Base-by-base conservation (phyloP, 2,888 invertebrate species). In the Melanchra persicariae region DNA sequence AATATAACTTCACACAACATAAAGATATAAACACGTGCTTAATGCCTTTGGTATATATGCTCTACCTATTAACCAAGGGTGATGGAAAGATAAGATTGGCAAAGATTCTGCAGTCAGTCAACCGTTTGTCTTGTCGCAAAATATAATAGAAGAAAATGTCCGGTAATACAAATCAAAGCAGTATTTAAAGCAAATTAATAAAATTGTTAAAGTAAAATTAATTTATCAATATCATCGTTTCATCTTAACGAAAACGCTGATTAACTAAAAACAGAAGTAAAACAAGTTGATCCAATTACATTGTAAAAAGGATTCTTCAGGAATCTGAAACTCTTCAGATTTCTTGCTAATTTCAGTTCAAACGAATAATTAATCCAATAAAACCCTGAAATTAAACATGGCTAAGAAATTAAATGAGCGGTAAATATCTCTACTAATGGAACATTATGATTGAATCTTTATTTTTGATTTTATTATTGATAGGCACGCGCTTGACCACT, bases 221-320 rank as follows among this genome's bases (percentile, higher is more conserved):
- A 45, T 64, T 43, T 26, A 43, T 43, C 49, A 40, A 47, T 22
- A 51, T 26, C 17, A 22, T 5, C 26, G 10, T 69, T 61, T 37
- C 24, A 47, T 37, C n/a, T 1, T 24, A 59, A n/a, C 30, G 26
- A 54, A 62, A 75, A 59, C n/a, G 49, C 49, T 69, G 37, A 69
- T 59, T 69, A 47, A 51, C 43, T 62, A 26, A 68, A 80, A 65
- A 8, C n/a, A 69, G 45, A 62, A 65, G 64, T 69, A 69, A 62
- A 69, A 69, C 81, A 54, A 57, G n/a, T 12, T 58, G 61, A 80
- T 78, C 76, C 37, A 80, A 80, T 78, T 65, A 65, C 65, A 62
- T 40, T 34, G 34, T 65, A 34, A 51, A 74, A 69, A 69, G 78
- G 65, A 51, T 80, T 75, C 68, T 65, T 40, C 22, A 54, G 69